Evolutionary conservation across 2,888 invertebrate genomes (phyloP), one percentile per base, ranked within the genome.

Genomic region (Mimas tiliae): DNA sequence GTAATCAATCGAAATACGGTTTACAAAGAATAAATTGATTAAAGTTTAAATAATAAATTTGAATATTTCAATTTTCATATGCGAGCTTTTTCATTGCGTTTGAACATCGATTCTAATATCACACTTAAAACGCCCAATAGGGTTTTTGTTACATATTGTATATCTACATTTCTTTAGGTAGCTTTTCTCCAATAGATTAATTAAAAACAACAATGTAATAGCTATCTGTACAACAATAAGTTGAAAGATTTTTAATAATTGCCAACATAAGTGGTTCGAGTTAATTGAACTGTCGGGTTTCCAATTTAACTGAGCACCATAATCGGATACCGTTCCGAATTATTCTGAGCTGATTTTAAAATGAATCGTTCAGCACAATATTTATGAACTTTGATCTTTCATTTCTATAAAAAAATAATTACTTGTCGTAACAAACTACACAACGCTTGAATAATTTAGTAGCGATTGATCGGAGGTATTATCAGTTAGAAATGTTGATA

Each of bases 261-360:
- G 58, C 58, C 19, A 58, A 64, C 69, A 71, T 69, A 71, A 73
- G 70, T 66, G 71, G 68, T 68, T 69, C 65, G 67, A 72, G 72
- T 72, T 75, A 75, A 76, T 76, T 74, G 72, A 68, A 73, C 72
- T 73, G 72, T 70, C 77, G 68, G 64, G 62, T 68, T 73, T 72
- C 75, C 75, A 71, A 73, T 76, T 58, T 76, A 77, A 73, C 70
- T 69, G 71, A 65, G 63, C 67, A 67, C 68, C 68, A 74, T 76
- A 74, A 73, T 73, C 71, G 66, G 58, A 48, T 19, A 53, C 69
- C 69, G 70, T 72, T 67, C 69, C 72, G 70, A 76, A 73, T 72
- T 74, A 74, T 77, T 69, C 69, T 69, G 48, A 71, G 66, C 50
- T 65, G 65, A 70, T 70, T 75, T 74, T 70, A 72, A 79, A 71